These are phyloP conservation scores for Dreissena polymorpha DNA, from an alignment of 1,140 invertebrate species.

Conservation along the genomic window DNA sequence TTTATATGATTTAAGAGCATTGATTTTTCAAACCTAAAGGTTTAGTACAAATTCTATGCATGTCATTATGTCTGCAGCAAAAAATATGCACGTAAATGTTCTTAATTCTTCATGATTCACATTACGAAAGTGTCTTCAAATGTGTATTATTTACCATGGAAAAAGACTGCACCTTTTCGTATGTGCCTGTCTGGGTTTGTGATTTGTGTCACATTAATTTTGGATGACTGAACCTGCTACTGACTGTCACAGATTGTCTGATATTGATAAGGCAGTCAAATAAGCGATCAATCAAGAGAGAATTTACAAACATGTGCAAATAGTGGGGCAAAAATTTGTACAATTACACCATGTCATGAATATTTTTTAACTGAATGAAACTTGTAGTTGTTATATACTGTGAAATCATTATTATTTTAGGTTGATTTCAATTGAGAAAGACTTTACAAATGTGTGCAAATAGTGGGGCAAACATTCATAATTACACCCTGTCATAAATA, in stretches of 20 bases:
- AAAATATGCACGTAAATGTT: not conserved
- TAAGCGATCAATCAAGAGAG: not conserved
- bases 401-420: too few species aligned
- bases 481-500: too few species aligned
- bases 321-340: too few species aligned
- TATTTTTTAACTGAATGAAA: too few species aligned
- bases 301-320: not conserved
- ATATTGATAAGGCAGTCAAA: conserved; percentile 2
- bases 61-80: not conserved
- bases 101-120: not conserved
- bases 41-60: not conserved
- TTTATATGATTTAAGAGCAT: too few species aligned
- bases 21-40: too few species aligned
- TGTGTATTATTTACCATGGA: not conserved
- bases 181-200: too few species aligned
- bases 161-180: not conserved
- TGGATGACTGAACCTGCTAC: not conserved
- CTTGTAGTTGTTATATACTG: too few species aligned
- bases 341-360: too few species aligned
- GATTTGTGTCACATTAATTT: not conserved
- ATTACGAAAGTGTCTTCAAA: not conserved
- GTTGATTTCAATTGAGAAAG: not conserved
- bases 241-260: conserved; percentile 4
- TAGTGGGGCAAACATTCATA: too few species aligned
- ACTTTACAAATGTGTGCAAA: not conserved